Base-by-base conservation (phyloP, 1,140 invertebrate genomes). In the Aphelenchoides besseyi region DNA sequence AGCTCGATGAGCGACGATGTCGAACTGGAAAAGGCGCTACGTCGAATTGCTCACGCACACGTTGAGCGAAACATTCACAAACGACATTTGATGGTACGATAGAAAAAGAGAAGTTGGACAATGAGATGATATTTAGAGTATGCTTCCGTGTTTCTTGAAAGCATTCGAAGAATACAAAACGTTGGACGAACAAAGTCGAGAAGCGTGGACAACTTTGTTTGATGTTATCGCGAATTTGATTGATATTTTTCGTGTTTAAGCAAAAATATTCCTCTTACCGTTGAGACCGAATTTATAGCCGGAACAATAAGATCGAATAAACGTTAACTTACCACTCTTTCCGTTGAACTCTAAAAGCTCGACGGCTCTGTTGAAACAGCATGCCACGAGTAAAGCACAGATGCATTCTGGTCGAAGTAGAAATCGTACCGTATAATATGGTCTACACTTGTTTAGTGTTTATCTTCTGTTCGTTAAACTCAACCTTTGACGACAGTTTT, bases 181-280 rank as follows among this genome's bases (percentile, higher is more conserved):
- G 52, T 57, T 80, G 69, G 69, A 72, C 32, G 66, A 72, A 12
- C 73, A 82, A 37, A 82, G 67, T 18, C 59, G 69, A 41, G 36
- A 71, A 18, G 72, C 79, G n/a, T 80, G 79, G 79, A 79, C 71
- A 2, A 80, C 72, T 32, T 54, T 80, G 8, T 80, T 83, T 66
- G 77, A 82, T 41, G 80, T 80, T n/a, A 82, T 80, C 36, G 79
- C 79, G 3, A 79, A 80, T 61, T 54, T 80, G 3, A 80, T 80
- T 54, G 80, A 80, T 37, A 74, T 80, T 41, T 79, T 74, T 35
- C 71, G 71, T 2, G 1, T 16, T 70, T 69, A 52, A 52, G n/a
- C n/a, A n/a, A n/a, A n/a, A n/a, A n/a, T n/a, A n/a, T n/a, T n/a
- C n/a, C n/a, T n/a, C n/a, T n/a, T n/a, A n/a, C n/a, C n/a, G n/a